phyloP scores from a whole-genome alignment of 2,113 vertebrate species.

The Silurus glanis region DNA sequence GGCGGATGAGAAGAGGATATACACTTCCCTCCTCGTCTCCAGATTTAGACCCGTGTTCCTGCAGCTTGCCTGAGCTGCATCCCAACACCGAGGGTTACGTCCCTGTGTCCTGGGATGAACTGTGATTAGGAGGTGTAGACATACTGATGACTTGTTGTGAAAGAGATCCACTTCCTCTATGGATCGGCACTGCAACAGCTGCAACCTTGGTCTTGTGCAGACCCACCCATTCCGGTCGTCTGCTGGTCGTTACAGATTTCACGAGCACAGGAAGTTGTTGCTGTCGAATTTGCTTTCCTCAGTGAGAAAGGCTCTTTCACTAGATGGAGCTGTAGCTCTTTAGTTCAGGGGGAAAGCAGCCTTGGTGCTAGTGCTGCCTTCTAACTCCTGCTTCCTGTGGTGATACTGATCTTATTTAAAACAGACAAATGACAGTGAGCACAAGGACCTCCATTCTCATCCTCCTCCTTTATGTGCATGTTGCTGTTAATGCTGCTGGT shows the following conservation, averaged over 20 bases:
- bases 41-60: constrained; percentile 6
- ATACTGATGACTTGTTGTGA: constrained; percentile 7
- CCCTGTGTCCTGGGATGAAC: constrained; percentile 5
- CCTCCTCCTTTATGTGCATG: background rate
- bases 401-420: constrained; percentile 30
- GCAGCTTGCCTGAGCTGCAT: constrained; percentile 26
- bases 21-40: background rate
- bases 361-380: background rate
- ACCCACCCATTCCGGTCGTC: background rate
- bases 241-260: background rate
- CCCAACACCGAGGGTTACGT: constrained; percentile 3
- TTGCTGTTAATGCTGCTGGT: background rate
- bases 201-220: background rate
- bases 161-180: constrained; percentile 5
- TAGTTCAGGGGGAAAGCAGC: background rate
- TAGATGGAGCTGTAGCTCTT: constrained; percentile 55
- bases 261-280: background rate
- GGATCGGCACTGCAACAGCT: background rate
- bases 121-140: constrained; percentile 20
- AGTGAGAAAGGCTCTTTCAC: constrained; percentile 3
- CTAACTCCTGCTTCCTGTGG: background rate
- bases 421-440: constrained; percentile 16
- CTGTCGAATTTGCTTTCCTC: background rate
- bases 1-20: constrained; percentile 2
- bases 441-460: constrained; percentile 23